Percentiles rank a stretch among this genome's conserved stretches.
phyloP scores from a whole-genome alignment of 1,140 invertebrate genomes.

The Artemia franciscana region DNA sequence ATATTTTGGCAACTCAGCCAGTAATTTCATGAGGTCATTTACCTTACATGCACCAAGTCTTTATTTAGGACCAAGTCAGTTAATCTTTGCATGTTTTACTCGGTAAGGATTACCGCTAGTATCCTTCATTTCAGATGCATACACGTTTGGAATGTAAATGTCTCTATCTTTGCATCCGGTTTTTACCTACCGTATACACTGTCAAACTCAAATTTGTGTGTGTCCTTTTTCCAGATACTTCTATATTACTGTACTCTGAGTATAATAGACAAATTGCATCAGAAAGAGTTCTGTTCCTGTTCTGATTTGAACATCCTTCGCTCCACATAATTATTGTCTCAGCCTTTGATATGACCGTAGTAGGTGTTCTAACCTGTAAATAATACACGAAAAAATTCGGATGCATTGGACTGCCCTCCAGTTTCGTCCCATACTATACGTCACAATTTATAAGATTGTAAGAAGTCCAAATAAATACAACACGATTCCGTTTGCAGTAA shows the following conservation, averaged over 20 bases:
- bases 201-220: too few species aligned
- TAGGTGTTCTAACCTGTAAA: conserved; percentile 1
- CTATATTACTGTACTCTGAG: conserved; percentile 15
- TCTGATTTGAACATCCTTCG: conserved; percentile 19
- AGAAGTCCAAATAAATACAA: conserved; percentile 12
- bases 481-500: conserved; percentile 10
- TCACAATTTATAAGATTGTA: conserved; percentile 7
- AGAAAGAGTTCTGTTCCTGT: too few species aligned
- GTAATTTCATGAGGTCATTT: neutral
- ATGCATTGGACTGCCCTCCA: conserved; percentile 10
- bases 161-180: neutral
- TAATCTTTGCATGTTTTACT: neutral
- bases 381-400: conserved; percentile 6
- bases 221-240: too few species aligned
- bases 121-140: too few species aligned
- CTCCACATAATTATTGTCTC: conserved; percentile 13
- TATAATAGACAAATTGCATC: conserved; percentile 10
- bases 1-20: too few species aligned
- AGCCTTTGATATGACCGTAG: conserved; percentile 1
- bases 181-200: conserved; percentile 16
- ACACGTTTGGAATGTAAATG: too few species aligned
- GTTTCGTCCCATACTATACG: conserved; percentile 12
- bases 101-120: neutral
- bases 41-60: neutral
- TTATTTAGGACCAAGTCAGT: neutral